These are phyloP conservation scores for Chitala chitala DNA, from an alignment of 2,113 vertebrate genomes.

Conservation along the genomic window DNA sequence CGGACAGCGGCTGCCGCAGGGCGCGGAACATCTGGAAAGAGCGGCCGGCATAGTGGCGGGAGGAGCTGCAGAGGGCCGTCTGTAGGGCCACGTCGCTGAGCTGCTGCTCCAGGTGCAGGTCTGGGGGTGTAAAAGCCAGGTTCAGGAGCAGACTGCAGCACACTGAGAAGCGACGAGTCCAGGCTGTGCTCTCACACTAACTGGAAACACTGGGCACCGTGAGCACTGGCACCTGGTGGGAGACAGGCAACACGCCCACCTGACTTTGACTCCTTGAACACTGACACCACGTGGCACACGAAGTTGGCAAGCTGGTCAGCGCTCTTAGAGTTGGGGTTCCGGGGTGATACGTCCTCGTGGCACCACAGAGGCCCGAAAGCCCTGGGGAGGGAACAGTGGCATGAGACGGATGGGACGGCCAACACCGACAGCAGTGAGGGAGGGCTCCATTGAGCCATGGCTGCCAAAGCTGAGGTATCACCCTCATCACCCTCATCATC, in stretches of 20 bases:
- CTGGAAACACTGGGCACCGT: too few species aligned
- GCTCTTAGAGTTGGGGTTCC: slow-evolving; percentile 95
- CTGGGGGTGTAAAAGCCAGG: slow-evolving; percentile 47
- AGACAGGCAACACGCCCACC: slow-evolving; percentile 55
- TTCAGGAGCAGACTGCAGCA: background rate
- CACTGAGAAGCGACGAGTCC: background rate
- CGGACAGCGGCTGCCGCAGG: slow-evolving; percentile 88
- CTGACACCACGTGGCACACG: slow-evolving; percentile 86
- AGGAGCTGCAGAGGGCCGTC: slow-evolving; percentile 93
- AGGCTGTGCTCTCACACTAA: background rate
- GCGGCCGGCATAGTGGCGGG: slow-evolving; percentile 89
- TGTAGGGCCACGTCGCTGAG: slow-evolving; percentile 91
- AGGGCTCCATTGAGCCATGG: too few species aligned
- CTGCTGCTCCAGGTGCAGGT: slow-evolving; percentile 94
- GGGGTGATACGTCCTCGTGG: slow-evolving; percentile 96
- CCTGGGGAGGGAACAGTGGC: slow-evolving; percentile 67
- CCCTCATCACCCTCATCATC: too few species aligned
- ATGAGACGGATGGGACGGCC: too few species aligned
- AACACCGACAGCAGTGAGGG: too few species aligned
- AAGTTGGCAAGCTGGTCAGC: slow-evolving; percentile 92
- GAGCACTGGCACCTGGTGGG: too few species aligned
- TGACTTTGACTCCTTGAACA: slow-evolving; percentile 95
- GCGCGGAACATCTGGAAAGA: slow-evolving; percentile 97
- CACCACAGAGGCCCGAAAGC: slow-evolving; percentile 93
- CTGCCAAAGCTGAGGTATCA: too few species aligned